Base-by-base conservation (phyloP, 2,888 invertebrate genomes). In the Pachymerium ferrugineum region DNA sequence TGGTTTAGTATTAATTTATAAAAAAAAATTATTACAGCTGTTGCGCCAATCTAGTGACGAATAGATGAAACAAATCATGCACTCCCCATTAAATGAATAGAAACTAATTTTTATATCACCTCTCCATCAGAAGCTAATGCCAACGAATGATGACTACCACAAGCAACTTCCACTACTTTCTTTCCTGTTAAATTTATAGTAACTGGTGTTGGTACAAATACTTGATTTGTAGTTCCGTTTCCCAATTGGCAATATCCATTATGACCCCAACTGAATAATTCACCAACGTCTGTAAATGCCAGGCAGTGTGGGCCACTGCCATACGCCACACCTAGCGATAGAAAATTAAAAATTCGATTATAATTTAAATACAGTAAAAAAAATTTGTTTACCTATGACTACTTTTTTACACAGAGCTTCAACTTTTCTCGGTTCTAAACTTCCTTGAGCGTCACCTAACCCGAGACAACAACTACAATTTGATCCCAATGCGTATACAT, bases 291-390 rank as follows among this genome's bases (percentile, higher is more conserved):
- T 14, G 87, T 86, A 0, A 85, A 83, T 1, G 87, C 88, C 33
- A 88, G 79, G 1, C 88, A 86, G 80, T 88, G 87, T 8, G 87
- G 87, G 10, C 87, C 87, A 79, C 85, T 85, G 0, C 87, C 87
- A 81, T 84, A 87, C 0, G 86, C 84, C 77, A 88, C 84, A 28
- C 81, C 82, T 83, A 70, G 8, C n/a, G n/a, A n/a, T n/a, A n/a
- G n/a, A n/a, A n/a, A n/a, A n/a, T n/a, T n/a, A n/a, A 74, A 22
- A 70, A 74, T 31, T 70, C 30, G n/a, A n/a, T n/a, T n/a, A n/a
- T n/a, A n/a, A n/a, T n/a, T n/a, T n/a, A n/a, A n/a, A n/a, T n/a
- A n/a, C n/a, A 67, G 8, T 6, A 62, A 62, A 22, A n/a, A 28
- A 28, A 67, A 67, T 67, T 4, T 69, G 47, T 47, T 76, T 78